Percentiles rank a stretch among this genome's conserved stretches.
Conservation (phyloP, 2,797 vertebrate genomes). For the Tarsius wallacei region DNA sequence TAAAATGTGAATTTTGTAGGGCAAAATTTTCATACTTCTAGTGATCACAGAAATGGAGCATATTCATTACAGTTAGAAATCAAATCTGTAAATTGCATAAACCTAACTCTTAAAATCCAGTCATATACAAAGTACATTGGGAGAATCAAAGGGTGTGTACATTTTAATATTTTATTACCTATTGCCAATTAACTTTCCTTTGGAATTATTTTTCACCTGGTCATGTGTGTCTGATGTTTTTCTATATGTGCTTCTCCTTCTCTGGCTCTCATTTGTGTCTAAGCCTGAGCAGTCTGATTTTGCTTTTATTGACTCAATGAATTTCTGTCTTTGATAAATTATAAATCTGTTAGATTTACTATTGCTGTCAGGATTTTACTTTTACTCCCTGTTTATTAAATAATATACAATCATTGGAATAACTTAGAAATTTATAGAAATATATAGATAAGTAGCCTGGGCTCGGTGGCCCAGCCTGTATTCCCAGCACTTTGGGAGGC, state of each 20-base stretch:
- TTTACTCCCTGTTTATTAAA: neutral
- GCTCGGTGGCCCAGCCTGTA: too few relatives aligned
- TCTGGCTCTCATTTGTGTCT: neutral
- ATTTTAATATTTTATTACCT: neutral
- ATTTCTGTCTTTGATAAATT: conserved; percentile 1
- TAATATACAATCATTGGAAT: neutral
- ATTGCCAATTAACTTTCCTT: neutral
- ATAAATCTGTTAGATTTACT: neutral
- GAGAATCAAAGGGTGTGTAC: neutral
- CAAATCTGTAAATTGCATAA: conserved; percentile 16
- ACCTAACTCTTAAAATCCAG: neutral
- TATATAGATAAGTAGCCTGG: neutral
- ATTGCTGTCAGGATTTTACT: conserved; percentile 26
- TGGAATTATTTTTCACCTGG: neutral
- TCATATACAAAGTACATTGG: neutral
- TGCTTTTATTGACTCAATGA: neutral
- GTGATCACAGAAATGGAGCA: neutral
- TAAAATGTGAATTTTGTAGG: conserved; percentile 56
- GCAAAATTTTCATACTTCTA: neutral
- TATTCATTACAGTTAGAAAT: conserved; percentile 13
- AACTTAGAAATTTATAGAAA: neutral
- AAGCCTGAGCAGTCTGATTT: neutral
- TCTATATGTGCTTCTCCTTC: neutral
- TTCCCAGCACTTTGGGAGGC: too few relatives aligned
- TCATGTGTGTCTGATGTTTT: neutral